Base-by-base conservation (phyloP, 2,113 vertebrate species). In the Etia nguti region DNA sequence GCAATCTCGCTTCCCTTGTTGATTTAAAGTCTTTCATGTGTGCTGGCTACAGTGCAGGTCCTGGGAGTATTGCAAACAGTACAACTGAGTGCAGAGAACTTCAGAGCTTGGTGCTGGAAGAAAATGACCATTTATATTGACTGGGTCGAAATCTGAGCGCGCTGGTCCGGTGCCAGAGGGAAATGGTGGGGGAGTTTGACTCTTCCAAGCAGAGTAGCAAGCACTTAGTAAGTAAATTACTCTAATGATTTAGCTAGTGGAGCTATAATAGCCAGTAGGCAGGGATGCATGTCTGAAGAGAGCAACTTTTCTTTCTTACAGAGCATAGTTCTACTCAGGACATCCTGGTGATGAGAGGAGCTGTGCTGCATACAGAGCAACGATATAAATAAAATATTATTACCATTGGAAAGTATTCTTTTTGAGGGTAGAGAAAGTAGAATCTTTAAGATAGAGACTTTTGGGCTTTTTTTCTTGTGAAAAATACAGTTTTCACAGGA, bases 171-270 rank as follows among this genome's bases (percentile, higher is more conserved):
- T 86, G 79, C 89, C 36, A 38, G 15, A 54, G 92, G 89, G 92
- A 89, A 81, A 81, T 59, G 56, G 75, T 70, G 56, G 80, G 86
- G 80, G 83, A 86, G 81, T 84, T 88, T 81, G 88, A 89, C 81
- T 92, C 87, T 88, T 90, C 85, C 80, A 88, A 91, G 90, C 60
- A 75, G 88, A 87, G 75, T 18, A 77, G 86, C 86, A 88, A 92
- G 84, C 92, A 93, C 87, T 94, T 91, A 93, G 92, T 93, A 86
- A 92, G 89, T 91, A 94, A 94, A 94, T 93, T 81, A 90, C 89
- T 79, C 46, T 93, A 94, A 94, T 92, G 90, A 94, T 93, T 85
- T 82, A 90, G 89, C 84, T 82, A 80, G 82, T 90, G 89, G 89
- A 91, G 92, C 89, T 84, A 87, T 93, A 94, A 94, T 94, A 94